phyloP scores from a whole-genome alignment of 2,888 invertebrate species.

The Metallyticus violacea region DNA sequence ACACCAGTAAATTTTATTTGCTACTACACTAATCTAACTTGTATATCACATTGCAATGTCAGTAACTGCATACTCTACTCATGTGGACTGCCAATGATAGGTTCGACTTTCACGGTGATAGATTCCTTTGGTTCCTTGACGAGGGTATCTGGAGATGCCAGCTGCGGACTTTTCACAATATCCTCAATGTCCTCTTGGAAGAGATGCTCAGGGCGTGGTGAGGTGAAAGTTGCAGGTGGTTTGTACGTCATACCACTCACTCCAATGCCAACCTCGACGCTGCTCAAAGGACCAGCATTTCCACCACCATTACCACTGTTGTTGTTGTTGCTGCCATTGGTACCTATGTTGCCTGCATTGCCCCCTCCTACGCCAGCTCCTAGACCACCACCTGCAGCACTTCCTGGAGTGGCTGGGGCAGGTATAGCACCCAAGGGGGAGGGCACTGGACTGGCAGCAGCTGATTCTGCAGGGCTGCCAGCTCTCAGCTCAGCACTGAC shows the following conservation, averaged over 20 bases:
- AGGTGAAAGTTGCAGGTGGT: slow-evolving; percentile 39
- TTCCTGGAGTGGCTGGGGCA: slow-evolving; percentile 32
- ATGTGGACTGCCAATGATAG: slow-evolving; percentile 21
- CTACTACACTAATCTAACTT: not conserved
- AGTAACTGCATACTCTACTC: slow-evolving; percentile 23
- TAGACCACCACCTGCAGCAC: slow-evolving; percentile 46
- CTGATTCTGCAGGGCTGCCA: slow-evolving; percentile 37
- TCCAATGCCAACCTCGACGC: slow-evolving; percentile 57
- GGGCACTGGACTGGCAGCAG: slow-evolving; percentile 47
- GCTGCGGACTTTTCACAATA: slow-evolving; percentile 56
- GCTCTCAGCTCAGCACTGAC: slow-evolving; percentile 2
- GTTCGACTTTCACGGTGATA: slow-evolving; percentile 30
- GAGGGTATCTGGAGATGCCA: slow-evolving; percentile 25
- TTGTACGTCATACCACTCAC: slow-evolving; percentile 65
- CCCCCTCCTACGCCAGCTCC: slow-evolving; percentile 58
- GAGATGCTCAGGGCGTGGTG: slow-evolving; percentile 53
- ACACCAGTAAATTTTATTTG: not conserved
- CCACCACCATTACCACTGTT: slow-evolving; percentile 60
- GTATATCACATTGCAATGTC: not conserved
- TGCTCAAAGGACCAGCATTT: slow-evolving; percentile 49
- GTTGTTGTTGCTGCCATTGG: slow-evolving; percentile 27
- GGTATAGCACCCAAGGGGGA: slow-evolving; percentile 8
- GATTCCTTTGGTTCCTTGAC: slow-evolving; percentile 29
- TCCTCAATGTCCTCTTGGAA: slow-evolving; percentile 64
- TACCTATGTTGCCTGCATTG: slow-evolving; percentile 61